Base-by-base conservation (phyloP, 2,797 vertebrate genomes). In the Garrulus glandarius region DNA sequence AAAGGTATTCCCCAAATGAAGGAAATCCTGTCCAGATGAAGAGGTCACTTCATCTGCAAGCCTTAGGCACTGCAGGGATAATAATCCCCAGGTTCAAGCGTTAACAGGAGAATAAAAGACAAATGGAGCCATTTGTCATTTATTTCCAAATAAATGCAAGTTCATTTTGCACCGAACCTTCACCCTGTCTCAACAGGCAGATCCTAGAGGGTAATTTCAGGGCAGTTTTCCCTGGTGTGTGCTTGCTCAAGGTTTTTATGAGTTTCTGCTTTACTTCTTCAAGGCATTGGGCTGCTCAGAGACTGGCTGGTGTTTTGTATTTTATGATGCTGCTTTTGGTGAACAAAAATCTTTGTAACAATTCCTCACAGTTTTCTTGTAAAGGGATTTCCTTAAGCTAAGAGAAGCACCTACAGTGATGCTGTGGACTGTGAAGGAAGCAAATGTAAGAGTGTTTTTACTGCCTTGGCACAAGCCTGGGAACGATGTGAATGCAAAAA, bases 21-120 rank as follows among this genome's bases (percentile, higher is more conserved):
- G 75, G 75, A 92, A 96, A 80, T 83, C 44, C 26, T 80, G 79
- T 74, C 78, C 71, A 84, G 78, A 46, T 82, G 89, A 91, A 43
- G 67, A 93, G 55, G 77, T 81, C 76, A 74, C 79, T 96, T 71
- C 87, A 52, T 70, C 29, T 46, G 29, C 41, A 75, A 39, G 64
- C 84, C 60, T 90, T 50, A 78, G 72, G 83, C 63, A 77, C 65
- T 77, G 68, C 29, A 44, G 34, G 59, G 71, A 47, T 95, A 94
- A 85, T 79, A 87, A 93, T 63, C 63, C 52, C 84, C 77, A 92
- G 81, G 56, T 79, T 87, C 69, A 64, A 67, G 64, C 0, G 0
- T 71, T 85, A 91, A 60, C 2, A 1, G 52, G 75, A 76, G 67
- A 92, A 79, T 82, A 89, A 61, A 88, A 92, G 74, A 92, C 20